Evolutionary conservation across 2,888 invertebrate genomes (phyloP).

Genomic region (Brenthis ino): DNA sequence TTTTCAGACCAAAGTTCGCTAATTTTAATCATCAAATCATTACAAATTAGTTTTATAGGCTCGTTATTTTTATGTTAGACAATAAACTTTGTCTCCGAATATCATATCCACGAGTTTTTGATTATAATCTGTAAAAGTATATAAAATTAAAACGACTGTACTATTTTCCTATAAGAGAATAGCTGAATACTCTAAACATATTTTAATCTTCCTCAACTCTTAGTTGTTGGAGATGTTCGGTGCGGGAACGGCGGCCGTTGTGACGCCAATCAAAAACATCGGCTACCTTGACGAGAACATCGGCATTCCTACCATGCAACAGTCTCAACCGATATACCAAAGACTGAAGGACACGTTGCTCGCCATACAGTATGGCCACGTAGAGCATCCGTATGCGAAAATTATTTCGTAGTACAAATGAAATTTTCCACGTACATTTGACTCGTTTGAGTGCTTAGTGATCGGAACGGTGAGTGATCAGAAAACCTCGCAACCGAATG

Average conservation of each 20-base stretch:
- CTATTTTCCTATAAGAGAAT: neutral
- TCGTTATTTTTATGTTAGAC: too few species aligned
- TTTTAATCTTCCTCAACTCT: neutral
- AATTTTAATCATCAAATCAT: too few species aligned
- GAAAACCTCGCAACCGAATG: neutral
- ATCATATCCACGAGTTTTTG: too few species aligned
- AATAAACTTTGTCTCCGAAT: too few species aligned
- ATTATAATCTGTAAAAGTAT: too few species aligned
- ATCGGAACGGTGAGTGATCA: constrained; percentile 18
- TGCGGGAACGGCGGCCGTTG: constrained; percentile 97
- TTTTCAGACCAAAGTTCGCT: too few species aligned
- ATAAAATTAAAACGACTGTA: neutral
- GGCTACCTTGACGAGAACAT: constrained; percentile 87
- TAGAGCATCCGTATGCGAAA: constrained; percentile 91
- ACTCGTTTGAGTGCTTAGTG: constrained; percentile 28
- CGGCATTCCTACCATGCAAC: constrained; percentile 88
- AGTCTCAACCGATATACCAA: constrained; percentile 87
- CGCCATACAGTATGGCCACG: constrained; percentile 95
- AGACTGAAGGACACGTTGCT: constrained; percentile 88
- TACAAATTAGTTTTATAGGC: too few species aligned
- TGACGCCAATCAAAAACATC: constrained; percentile 95
- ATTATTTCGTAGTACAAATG: constrained; percentile 61
- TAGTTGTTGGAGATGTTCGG: constrained; percentile 98
- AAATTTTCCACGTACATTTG: neutral
- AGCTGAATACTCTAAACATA: neutral